Evolutionary conservation across 2,113 vertebrate species (phyloP), one percentile per base, ranked within the genome.

Genomic region (Barnardius zonarius): DNA sequence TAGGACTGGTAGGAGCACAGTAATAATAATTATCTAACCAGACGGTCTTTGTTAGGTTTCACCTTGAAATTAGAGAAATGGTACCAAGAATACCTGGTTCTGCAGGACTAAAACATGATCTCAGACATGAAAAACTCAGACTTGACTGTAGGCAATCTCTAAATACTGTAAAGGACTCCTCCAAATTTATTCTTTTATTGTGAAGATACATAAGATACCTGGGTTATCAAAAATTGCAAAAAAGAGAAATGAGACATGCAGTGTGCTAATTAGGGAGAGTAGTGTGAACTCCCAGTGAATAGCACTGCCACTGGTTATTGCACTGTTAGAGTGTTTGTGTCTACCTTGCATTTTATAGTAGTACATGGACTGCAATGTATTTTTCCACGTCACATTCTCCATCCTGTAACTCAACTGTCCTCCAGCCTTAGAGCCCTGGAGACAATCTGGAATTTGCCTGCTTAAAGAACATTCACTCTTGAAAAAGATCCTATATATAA

Each of bases 141-240:
- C 19, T 15, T 62, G 18, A 46, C 17, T 62, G 20, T 24, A 82
- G 44, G 28, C 16, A 30, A 70, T 6, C 11, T 75, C 43, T 70
- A 57, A 63, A 31, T 44, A 52, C 2, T 44, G 4, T 22, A 74
- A 73, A 31, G 5, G 8, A 9, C 54, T 7, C 19, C 5, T 9
- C 19, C 7, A 1, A 8, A 2, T 61, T 68, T 67, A 0, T 68
- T 67, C 59, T 52, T 52, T 74, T 83, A 86, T 61, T 10, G 48
- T 39, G 81, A 91, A 89, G 22, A 31, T 14, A 15, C 1, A 7
- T 10, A 44, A 5, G 16, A 62, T 25, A 61, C 2, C 6, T 19
- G 22, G 13, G 27, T 11, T 54, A 67, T 5, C 28, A 41, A 8
- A 2, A 61, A 17, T 1, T n/a, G 5, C 0, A 16, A n/a, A 68